phyloP scores from a whole-genome alignment of 2,113 vertebrate genomes.

The Pachyramphus minor region DNA sequence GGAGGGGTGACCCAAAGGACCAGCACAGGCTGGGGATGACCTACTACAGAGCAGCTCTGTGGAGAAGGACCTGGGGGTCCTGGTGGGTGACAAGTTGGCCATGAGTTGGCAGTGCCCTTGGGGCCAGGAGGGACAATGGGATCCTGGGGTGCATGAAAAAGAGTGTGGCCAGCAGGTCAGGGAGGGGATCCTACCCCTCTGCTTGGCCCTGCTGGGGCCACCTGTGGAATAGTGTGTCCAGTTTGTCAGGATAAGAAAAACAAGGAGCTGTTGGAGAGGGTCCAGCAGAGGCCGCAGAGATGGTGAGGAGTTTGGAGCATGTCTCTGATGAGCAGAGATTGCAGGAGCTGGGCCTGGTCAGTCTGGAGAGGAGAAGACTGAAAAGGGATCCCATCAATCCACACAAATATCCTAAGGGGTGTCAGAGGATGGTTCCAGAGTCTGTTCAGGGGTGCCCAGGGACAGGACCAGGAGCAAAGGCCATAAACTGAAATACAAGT shows the following conservation, averaged over 20 bases:
- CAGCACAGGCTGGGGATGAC: not conserved
- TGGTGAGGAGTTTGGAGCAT: fast-evolving
- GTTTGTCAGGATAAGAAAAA: not conserved
- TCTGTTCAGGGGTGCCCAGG: not conserved
- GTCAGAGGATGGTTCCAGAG: not conserved
- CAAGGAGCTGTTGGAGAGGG: not conserved
- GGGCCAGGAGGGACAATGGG: not conserved
- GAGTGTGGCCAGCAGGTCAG: not conserved
- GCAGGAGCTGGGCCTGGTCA: not conserved
- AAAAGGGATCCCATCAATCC: not conserved
- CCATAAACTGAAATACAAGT: not conserved
- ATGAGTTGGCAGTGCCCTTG: not conserved
- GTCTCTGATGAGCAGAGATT: not conserved
- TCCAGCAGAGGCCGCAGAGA: not conserved
- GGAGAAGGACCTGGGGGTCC: not conserved
- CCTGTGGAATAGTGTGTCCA: not conserved
- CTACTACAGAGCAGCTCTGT: not conserved
- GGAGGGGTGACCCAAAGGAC: not conserved
- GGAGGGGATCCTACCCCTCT: not conserved
- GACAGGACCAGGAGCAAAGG: not conserved
- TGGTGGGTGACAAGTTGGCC: not conserved
- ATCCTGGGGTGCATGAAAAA: too few species aligned
- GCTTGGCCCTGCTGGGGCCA: not conserved
- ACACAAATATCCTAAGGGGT: not conserved
- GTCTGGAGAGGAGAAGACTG: not conserved